Conservation (phyloP, 2,113 vertebrate species). For the Lophius piscatorius region DNA sequence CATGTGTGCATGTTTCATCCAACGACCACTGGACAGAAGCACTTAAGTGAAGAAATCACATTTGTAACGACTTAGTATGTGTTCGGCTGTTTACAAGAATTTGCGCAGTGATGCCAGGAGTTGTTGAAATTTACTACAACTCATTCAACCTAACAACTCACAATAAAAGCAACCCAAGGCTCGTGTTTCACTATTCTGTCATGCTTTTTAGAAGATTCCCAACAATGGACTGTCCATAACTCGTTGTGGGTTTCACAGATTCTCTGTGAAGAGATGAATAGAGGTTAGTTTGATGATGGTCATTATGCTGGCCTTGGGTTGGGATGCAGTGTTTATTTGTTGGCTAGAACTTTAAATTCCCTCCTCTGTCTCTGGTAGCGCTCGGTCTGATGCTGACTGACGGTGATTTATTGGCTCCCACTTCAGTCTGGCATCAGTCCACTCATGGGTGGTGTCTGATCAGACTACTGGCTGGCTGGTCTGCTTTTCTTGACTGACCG, state of each 20-base stretch:
- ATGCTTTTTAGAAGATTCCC: slow-evolving; percentile 18
- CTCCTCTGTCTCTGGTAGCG: slow-evolving; percentile 62
- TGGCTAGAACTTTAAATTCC: slow-evolving; percentile 62
- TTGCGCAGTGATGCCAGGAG: not conserved
- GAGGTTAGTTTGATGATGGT: slow-evolving; percentile 69
- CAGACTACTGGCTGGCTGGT: slow-evolving; percentile 27
- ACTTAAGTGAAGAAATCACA: slow-evolving; percentile 10
- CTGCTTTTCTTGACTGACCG: slow-evolving; percentile 24
- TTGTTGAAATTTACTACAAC: slow-evolving; percentile 17
- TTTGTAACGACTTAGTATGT: slow-evolving; percentile 22
- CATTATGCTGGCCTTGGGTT: slow-evolving; percentile 70
- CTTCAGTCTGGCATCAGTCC: slow-evolving; percentile 59
- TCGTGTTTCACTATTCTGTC: not conserved
- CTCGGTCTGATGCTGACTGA: slow-evolving; percentile 60
- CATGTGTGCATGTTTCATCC: slow-evolving; percentile 15
- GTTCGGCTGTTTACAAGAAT: slow-evolving; percentile 18
- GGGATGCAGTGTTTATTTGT: slow-evolving; percentile 72
- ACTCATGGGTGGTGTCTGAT: slow-evolving; percentile 58
- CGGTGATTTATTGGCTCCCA: slow-evolving; percentile 71
- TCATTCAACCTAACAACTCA: slow-evolving; percentile 6
- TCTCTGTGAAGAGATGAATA: slow-evolving; percentile 56
- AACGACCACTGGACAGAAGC: slow-evolving; percentile 25
- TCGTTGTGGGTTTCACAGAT: slow-evolving; percentile 39
- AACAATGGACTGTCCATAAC: slow-evolving; percentile 33
- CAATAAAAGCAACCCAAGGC: slow-evolving; percentile 7